Percentiles rank a stretch among this genome's conserved stretches.
phyloP scores from a whole-genome alignment of 2,113 vertebrate genomes.

The Dromas ardeola region DNA sequence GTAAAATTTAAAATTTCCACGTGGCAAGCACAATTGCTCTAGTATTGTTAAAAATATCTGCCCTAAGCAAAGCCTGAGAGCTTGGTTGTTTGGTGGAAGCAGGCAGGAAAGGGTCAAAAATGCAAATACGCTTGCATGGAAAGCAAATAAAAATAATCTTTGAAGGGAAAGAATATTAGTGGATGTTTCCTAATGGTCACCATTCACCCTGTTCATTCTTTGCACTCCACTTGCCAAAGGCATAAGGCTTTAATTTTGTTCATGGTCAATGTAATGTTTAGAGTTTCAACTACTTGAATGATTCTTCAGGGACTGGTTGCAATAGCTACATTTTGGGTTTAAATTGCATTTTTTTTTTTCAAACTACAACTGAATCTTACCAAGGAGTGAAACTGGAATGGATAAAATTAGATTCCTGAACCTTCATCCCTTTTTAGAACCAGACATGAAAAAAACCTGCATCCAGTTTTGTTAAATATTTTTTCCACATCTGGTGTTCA shows the following conservation, averaged over 20 bases:
- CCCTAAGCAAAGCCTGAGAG: not conserved
- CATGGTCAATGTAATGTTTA: conserved; percentile 25
- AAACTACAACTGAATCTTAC: conserved; percentile 34
- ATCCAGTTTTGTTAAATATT: conserved; percentile 66
- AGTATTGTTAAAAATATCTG: not conserved
- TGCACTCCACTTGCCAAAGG: conserved; percentile 25
- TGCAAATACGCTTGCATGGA: not conserved
- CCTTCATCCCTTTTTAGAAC: conserved; percentile 58
- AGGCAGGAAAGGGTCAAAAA: conserved; percentile 18
- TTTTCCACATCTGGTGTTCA: conserved; percentile 70
- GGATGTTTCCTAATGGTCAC: conserved; percentile 35
- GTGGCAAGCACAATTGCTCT: not conserved
- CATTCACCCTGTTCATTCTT: not conserved
- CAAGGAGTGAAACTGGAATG: conserved; percentile 46
- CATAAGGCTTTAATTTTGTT: conserved; percentile 49
- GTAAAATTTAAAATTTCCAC: not conserved
- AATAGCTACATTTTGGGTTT: conserved; percentile 43
- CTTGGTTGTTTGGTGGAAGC: not conserved
- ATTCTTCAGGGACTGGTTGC: conserved; percentile 26
- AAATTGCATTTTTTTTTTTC: not conserved
- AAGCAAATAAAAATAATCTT: conserved; percentile 29
- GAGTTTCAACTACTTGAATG: conserved; percentile 13
- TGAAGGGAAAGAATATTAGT: conserved; percentile 35
- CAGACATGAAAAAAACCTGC: conserved; percentile 46
- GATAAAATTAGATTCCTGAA: conserved; percentile 68